Evolutionary conservation across 2,888 invertebrate species (phyloP).

Genomic region (Kuschelorhynchus macadamiae): DNA sequence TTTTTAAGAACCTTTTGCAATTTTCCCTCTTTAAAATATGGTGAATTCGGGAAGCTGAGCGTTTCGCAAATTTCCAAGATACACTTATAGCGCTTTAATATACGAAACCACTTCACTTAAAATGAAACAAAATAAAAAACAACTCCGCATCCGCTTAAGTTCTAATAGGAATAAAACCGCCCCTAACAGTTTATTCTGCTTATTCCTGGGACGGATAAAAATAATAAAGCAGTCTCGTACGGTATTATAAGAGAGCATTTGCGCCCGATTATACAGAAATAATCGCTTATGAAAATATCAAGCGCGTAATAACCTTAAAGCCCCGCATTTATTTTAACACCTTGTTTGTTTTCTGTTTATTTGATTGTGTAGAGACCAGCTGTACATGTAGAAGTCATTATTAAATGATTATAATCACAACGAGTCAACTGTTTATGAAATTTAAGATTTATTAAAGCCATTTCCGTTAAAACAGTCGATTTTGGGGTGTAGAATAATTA

Average conservation of each 20-base stretch:
- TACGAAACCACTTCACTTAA: slow-evolving; percentile 42
- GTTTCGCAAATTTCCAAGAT: slow-evolving; percentile 36
- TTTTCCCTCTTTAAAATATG: slow-evolving; percentile 26
- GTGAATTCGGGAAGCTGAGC: slow-evolving; percentile 27
- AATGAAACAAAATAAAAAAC: slow-evolving; percentile 46
- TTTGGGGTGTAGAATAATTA: too few species aligned
- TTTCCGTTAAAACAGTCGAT: too few species aligned
- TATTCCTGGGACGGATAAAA: slow-evolving; percentile 60
- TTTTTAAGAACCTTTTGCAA: slow-evolving; percentile 12
- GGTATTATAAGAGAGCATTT: slow-evolving; percentile 65
- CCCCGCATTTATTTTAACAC: slow-evolving; percentile 41
- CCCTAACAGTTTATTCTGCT: slow-evolving; percentile 47
- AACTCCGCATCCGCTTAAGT: slow-evolving; percentile 47
- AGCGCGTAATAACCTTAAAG: slow-evolving; percentile 60
- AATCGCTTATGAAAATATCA: slow-evolving; percentile 67
- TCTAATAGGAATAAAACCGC: slow-evolving; percentile 50
- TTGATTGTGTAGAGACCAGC: slow-evolving; percentile 7
- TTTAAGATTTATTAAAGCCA: too few species aligned
- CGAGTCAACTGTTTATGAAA: too few species aligned
- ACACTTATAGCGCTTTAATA: slow-evolving; percentile 47
- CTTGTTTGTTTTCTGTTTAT: slow-evolving; percentile 45
- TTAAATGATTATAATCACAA: too few species aligned
- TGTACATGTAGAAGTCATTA: too few species aligned
- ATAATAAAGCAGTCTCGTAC: slow-evolving; percentile 66
- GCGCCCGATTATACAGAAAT: slow-evolving; percentile 64